A percentile compares a stretch with the other conserved stretches of the same genome.
Conservation (phyloP, 1,140 invertebrate species). For the Drosophila athabasca region DNA sequence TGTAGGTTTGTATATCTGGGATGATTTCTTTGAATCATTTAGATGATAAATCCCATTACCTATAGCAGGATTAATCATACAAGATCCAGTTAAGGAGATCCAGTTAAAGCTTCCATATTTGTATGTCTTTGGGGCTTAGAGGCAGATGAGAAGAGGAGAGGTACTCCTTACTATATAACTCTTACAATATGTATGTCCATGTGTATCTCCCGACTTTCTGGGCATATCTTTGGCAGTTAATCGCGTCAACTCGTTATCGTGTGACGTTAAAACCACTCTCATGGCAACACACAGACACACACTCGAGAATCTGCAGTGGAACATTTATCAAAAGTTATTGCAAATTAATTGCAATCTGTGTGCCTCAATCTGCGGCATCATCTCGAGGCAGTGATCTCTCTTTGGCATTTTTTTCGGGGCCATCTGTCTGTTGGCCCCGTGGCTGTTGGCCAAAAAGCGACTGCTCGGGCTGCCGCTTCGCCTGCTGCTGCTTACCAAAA, state of each 20-base stretch:
- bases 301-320: slow-evolving; percentile 24
- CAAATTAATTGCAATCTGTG: slow-evolving; percentile 79
- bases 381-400: slow-evolving; percentile 64
- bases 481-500: slow-evolving; percentile 53
- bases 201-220: too few relatives aligned
- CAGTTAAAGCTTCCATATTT: too few relatives aligned
- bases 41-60: too few relatives aligned
- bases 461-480: slow-evolving; percentile 15
- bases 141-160: too few relatives aligned
- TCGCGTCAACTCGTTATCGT: slow-evolving; percentile 76
- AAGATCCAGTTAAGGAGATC: too few relatives aligned
- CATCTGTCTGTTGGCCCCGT: slow-evolving; percentile 6
- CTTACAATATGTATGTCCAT: too few relatives aligned
- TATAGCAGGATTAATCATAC: too few relatives aligned
- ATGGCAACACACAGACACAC: slow-evolving; percentile 26
- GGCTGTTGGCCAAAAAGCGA: neutral
- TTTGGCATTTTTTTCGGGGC: slow-evolving; percentile 53
- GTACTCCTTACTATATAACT: too few relatives aligned
- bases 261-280: slow-evolving; percentile 68
- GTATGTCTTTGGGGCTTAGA: too few relatives aligned
- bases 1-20: too few relatives aligned
- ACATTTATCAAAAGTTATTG: slow-evolving; percentile 82
- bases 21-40: too few relatives aligned
- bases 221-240: slow-evolving; percentile 63
- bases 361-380: slow-evolving; percentile 61